Conservation (phyloP, 2,888 invertebrate genomes). For the Amblyjoppa fuscipennis region DNA sequence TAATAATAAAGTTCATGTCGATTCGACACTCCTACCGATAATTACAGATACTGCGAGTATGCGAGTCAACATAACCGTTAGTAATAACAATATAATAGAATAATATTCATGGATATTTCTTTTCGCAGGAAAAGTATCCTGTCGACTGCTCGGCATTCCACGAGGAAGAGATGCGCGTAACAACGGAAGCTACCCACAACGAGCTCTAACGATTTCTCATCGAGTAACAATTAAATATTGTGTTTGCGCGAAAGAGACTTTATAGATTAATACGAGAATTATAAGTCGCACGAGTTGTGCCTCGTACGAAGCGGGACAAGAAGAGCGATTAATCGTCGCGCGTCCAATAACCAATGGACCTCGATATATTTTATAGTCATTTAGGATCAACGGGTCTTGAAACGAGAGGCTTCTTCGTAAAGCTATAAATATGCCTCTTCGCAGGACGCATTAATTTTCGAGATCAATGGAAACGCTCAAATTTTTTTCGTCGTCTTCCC, state of each 20-base stretch:
- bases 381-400: slow-evolving; percentile 42
- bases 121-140: slow-evolving; percentile 88
- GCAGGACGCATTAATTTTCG: background rate
- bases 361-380: slow-evolving; percentile 54
- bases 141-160: slow-evolving; percentile 93
- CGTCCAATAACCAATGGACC: slow-evolving; percentile 55
- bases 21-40: no score
- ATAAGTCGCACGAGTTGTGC: slow-evolving; percentile 34
- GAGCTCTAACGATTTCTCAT: slow-evolving; percentile 89
- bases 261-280: slow-evolving; percentile 41
- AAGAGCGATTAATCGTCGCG: slow-evolving; percentile 21
- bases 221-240: slow-evolving; percentile 30
- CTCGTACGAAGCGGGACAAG: background rate
- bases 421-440: slow-evolving; percentile 2
- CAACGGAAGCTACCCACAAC: slow-evolving; percentile 92
- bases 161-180: slow-evolving; percentile 92
- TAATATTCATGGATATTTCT: background rate
- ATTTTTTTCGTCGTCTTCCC: background rate
- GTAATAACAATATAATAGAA: no score
- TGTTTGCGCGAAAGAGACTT: slow-evolving; percentile 43
- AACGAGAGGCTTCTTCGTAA: slow-evolving; percentile 29
- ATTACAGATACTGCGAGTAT: no score
- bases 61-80: no score
- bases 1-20: no score
- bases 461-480: background rate